These are phyloP conservation scores for Magallana angulata DNA, from an alignment of 1,140 invertebrate genomes.

Conservation along the genomic window DNA sequence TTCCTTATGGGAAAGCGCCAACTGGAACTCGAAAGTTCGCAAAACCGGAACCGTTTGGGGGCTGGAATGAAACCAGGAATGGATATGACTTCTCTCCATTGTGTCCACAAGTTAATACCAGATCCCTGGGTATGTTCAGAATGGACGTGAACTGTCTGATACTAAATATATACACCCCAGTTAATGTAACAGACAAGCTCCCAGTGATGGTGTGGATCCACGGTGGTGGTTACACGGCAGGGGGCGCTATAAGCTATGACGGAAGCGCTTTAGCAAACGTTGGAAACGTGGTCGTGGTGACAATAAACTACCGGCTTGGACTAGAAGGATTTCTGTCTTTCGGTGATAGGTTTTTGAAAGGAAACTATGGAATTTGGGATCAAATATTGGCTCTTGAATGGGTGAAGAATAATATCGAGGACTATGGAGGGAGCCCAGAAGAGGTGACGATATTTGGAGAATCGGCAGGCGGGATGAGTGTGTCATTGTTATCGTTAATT, in stretches of 20 bases:
- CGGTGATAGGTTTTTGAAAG: background rate
- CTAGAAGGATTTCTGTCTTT: background rate
- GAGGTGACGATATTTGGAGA: constrained; percentile 27
- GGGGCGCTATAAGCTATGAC: background rate
- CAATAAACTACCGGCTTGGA: constrained; percentile 5
- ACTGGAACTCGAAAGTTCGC: background rate
- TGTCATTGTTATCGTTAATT: background rate
- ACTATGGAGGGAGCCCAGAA: background rate
- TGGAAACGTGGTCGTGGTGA: constrained; percentile 4
- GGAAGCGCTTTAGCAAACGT: background rate
- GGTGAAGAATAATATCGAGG: constrained; percentile 1
- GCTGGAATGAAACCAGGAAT: background rate
- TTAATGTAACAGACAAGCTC: background rate
- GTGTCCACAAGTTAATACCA: background rate
- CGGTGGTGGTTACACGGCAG: background rate
- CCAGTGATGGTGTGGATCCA: constrained; percentile 14
- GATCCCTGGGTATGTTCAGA: background rate
- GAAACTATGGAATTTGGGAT: constrained; percentile 21
- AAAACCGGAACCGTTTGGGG: background rate
- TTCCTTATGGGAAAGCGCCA: constrained; percentile 8
- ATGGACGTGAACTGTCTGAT: background rate
- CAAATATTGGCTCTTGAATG: constrained; percentile 5
- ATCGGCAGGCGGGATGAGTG: constrained; percentile 7
- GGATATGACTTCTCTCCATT: background rate
- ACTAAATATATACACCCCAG: background rate